These are phyloP conservation scores for Aptenodytes patagonicus DNA, from an alignment of 2,113 vertebrate genomes.

Conservation along the genomic window DNA sequence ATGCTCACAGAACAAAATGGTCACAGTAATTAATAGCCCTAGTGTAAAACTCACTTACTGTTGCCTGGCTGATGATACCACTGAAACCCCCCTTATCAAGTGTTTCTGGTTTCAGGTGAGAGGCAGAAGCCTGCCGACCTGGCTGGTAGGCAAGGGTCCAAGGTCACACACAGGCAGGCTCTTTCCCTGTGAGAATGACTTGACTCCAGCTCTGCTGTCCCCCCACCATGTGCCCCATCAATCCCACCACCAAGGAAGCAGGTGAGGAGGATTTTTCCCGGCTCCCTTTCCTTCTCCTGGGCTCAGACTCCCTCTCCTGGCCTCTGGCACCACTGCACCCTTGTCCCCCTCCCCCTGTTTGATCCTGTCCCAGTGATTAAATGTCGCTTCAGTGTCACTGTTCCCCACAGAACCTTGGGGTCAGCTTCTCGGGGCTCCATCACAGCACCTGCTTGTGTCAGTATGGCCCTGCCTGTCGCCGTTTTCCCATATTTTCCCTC, in stretches of 20 bases:
- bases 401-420: background rate
- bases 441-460: background rate
- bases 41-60: background rate
- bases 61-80: background rate
- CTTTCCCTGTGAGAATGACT: background rate
- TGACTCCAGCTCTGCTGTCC: background rate
- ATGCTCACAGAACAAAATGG: background rate
- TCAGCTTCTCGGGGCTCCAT: background rate
- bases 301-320: constrained; percentile 39
- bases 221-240: background rate
- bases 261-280: background rate
- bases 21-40: background rate
- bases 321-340: background rate
- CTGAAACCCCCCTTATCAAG: background rate
- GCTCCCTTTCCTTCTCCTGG: background rate
- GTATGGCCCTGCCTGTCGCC: background rate
- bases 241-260: background rate
- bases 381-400: background rate
- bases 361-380: background rate
- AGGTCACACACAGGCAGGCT: background rate
- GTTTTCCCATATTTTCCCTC: background rate
- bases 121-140: background rate
- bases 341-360: background rate
- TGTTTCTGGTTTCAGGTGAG: background rate
- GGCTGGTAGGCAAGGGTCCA: background rate